Base-by-base conservation (phyloP, 1,140 invertebrate genomes). In the Heliconius himera region DNA sequence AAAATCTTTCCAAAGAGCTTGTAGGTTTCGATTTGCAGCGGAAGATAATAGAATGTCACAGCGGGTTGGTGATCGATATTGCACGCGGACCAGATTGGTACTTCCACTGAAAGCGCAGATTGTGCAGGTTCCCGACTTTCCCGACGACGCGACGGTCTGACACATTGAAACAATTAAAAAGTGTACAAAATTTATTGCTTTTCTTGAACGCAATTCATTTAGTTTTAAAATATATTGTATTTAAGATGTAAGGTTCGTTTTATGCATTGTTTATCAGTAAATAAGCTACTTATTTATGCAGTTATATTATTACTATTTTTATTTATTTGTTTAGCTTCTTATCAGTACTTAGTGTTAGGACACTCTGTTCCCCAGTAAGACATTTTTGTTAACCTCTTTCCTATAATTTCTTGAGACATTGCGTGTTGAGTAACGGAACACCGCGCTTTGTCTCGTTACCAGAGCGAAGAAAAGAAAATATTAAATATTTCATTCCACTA, bases 1-100 rank as follows among this genome's bases (percentile, higher is more conserved):
- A 66, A 66, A 66, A 66, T 66, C 60, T 76, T 41, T 41, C 56
- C 74, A 76, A 66, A 76, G 54, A 66, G 74, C 74, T 76, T 66
- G 33, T 76, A 76, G 36, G 74, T 76, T 76, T 66, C n/a, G 74
- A 66, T 76, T 66, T 38, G 54, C 26, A 66, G 54, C 60, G 46
- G 56, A 76, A 66, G 74, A 76, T 76, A 76, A 76, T 76, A 66
- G 74, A 70, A 76, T 66, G 74, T 76, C 74, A 76, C 54, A 46
- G 74, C 18, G 18, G 20, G 56, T 66, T 76, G 36, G 56, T 76
- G 56, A 70, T 76, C 74, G 60, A 76, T 76, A 76, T 60, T 76
- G 74, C 74, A 66, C 54, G 74, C 70, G 56, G 36, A 56, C 54
- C 36, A 36, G 73, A 74, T 26, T 29, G 73, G 51, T 60, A 66